Evolutionary conservation across 2,797 vertebrate species (phyloP), one percentile per base, ranked within the genome.

Genomic region (Rhinella marina): DNA sequence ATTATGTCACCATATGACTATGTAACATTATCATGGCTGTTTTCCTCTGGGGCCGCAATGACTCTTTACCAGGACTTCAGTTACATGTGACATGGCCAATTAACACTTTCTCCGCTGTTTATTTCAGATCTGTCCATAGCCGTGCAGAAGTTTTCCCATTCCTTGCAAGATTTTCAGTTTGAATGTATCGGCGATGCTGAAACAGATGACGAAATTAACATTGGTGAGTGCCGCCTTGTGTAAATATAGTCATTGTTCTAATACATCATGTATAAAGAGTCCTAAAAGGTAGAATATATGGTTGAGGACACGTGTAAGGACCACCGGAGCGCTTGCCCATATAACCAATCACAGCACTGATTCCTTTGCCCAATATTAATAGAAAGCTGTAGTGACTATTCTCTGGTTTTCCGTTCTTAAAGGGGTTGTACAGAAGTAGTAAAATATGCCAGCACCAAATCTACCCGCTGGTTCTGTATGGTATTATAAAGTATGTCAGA

Each of bases 151-250:
- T 99, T 99, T 94, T 99, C 97, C 27, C 97, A 99, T 90, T 99
- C 98, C 11, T 94, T 99, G 7, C 97, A 98, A 92, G 97, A 99
- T 92, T 99, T 99, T 93, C 98, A 99, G 90, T 99, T 99, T 93
- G 98, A 99, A 90, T 99, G 98, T 88, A 99, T 98, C 66, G 98
- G 98, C 75, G 98, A 99, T 89, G 97, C 98, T 52, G 98, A 99
- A 95, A 99, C 98, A 10, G 98, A 99, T 90, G 98, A 99, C 92
- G 98, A 99, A 93, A 97, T 99, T 90, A 99, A 96, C 90, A 99
- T 99, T 85, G 98, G 98, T 99, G 92, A 95, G 95, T 41, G 21
- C 5, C 0, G 9, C 12, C 7, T 25, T 14, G 5, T 57, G 17
- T 5, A 3, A 7, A 6, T 21, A 21, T 21, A 21, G 57, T 61